Base-by-base conservation (phyloP, 2,113 vertebrate genomes). In the Cranoglanis bouderius region DNA sequence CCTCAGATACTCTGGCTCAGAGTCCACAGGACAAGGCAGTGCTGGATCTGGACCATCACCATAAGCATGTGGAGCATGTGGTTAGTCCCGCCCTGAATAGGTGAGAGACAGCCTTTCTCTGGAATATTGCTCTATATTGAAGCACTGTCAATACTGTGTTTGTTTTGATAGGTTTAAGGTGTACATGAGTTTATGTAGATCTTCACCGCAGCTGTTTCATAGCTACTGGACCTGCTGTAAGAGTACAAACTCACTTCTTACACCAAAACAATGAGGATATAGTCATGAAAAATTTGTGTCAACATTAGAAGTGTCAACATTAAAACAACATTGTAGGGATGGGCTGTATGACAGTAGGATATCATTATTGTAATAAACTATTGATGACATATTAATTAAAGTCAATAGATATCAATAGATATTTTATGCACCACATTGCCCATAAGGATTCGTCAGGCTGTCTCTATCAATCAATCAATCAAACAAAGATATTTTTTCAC, bases 41-140 rank as follows among this genome's bases (percentile, higher is more conserved):
- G 1, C 13, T 86, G 29, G 67, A 87, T 35, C 46, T 46, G 43
- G 65, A 89, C 46, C 74, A 81, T 84, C 81, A 85, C n/a, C 59
- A 82, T 82, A 16, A 61, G 19, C 38, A 5, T 65, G 77, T 38
- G 61, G 78, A 82, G 13, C 49, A 88, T 77, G 77, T 55, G 32
- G 32, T 26, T 43, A 61, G 38, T 89, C 83, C 84, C 83, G 46
- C n/a, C 0, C 16, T 49, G n/a, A 78, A 49, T 3, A 89, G 88
- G 90, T 91, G 75, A 85, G 84, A 84, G 40, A 46, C 13, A 29
- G 8, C 13, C 6, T 19, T 4, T 32, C 49, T n/a, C 40, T 26
- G 38, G 1, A 77, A 4, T 14, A 46, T 3, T 26, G 12, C 24
- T 77, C 40, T 77, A 9, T 46, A 29, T 6, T 46, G 3, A 43